phyloP scores from a whole-genome alignment of 2,888 invertebrate genomes.

The Erebia epiphron region DNA sequence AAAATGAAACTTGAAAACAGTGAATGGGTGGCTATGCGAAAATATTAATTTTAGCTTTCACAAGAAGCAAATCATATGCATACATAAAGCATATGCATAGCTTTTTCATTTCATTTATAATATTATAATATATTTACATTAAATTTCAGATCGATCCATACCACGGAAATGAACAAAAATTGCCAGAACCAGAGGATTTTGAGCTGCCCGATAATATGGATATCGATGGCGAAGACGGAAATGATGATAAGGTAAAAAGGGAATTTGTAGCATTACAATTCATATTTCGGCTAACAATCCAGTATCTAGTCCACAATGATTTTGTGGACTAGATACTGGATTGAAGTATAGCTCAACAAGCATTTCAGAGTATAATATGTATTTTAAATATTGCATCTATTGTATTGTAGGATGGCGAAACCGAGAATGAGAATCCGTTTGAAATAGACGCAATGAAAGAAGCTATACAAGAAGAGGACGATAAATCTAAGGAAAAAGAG shows the following conservation, averaged over 20 bases:
- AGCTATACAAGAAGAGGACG: slow-evolving; percentile 64
- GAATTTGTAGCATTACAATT: neutral
- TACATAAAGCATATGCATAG: too few relatives aligned
- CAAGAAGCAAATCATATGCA: neutral
- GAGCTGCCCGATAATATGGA: slow-evolving; percentile 94
- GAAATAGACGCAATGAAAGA: slow-evolving; percentile 92
- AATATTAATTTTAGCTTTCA: neutral
- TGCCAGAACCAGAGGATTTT: slow-evolving; percentile 92
- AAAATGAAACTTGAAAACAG: too few relatives aligned
- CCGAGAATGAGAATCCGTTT: slow-evolving; percentile 90
- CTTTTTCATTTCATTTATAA: too few relatives aligned
- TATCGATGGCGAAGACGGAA: slow-evolving; percentile 86
- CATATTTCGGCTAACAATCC: neutral
- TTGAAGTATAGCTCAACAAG: neutral
- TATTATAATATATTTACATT: too few relatives aligned
- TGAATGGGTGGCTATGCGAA: too few relatives aligned
- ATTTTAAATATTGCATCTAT: neutral
- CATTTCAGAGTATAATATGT: neutral
- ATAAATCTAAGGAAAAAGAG: slow-evolving; percentile 63
- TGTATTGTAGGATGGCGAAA: slow-evolving; percentile 74
- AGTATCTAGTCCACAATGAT: neutral
- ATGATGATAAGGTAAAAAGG: slow-evolving; percentile 67
- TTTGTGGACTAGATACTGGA: too few relatives aligned
- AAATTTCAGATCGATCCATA: slow-evolving; percentile 86
- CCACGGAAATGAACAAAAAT: slow-evolving; percentile 89